Evolutionary conservation across 2,888 invertebrate species (phyloP).

Genomic region (Pachliopta kotzebuea): DNA sequence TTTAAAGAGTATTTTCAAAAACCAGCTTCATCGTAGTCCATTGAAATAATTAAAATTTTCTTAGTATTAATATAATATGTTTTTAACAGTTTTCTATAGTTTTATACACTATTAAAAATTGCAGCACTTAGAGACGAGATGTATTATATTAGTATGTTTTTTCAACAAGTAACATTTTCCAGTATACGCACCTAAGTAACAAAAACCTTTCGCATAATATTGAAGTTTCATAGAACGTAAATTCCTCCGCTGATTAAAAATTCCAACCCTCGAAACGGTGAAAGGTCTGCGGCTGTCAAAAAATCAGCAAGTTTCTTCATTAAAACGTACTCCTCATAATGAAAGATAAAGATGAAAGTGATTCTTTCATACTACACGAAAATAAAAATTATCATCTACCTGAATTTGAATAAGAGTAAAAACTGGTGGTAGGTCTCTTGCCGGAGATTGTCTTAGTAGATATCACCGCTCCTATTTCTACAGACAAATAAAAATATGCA

Average conservation of each 20-base stretch:
- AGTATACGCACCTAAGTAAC: neutral
- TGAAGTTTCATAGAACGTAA: constrained; percentile 20
- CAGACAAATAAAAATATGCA: no score
- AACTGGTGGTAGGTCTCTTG: no score
- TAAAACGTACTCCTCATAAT: constrained; percentile 20
- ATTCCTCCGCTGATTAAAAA: constrained; percentile 29
- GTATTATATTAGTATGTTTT: no score
- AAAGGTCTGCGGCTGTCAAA: constrained; percentile 27
- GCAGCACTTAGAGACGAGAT: no score
- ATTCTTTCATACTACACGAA: neutral
- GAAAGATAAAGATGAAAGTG: constrained; percentile 20
- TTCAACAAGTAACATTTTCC: constrained; percentile 2
- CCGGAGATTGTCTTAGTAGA: no score
- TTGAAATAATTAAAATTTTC: no score
- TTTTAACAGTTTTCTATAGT: no score
- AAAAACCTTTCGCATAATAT: constrained; percentile 21
- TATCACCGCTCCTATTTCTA: no score
- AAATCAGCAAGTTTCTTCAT: constrained; percentile 27
- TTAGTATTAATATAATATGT: no score
- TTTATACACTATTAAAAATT: no score
- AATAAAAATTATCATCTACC: neutral
- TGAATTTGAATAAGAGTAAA: neutral
- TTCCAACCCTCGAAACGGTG: constrained; percentile 28
- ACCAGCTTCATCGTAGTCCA: no score
- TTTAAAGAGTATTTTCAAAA: neutral